Evolutionary conservation across 1,140 invertebrate genomes (phyloP).

Genomic region (Episyrphus balteatus): DNA sequence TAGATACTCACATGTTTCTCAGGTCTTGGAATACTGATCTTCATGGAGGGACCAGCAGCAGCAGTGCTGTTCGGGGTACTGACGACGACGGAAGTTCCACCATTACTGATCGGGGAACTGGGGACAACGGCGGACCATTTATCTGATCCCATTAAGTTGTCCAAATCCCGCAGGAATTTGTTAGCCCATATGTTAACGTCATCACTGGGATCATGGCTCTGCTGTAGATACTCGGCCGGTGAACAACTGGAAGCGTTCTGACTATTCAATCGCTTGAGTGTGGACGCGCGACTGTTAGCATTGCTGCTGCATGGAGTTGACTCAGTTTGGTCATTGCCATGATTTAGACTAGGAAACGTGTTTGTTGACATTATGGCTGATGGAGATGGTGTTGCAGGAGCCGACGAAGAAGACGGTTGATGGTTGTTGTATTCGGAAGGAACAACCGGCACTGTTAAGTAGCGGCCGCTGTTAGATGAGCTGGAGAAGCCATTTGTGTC

Average conservation of each 20-base stretch:
- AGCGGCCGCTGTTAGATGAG: constrained; percentile 5
- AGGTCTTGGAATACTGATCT: constrained; percentile 24
- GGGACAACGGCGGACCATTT: constrained; percentile 20
- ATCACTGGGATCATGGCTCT: constrained; percentile 8
- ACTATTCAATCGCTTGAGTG: constrained; percentile 4
- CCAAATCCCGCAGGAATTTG: constrained; percentile 35
- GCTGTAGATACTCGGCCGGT: too few species aligned
- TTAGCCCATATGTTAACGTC: constrained; percentile 35
- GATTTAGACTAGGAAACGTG: too few species aligned
- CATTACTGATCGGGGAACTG: constrained; percentile 26
- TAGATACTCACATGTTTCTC: constrained; percentile 35
- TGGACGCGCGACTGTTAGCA: not conserved
- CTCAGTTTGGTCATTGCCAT: too few species aligned
- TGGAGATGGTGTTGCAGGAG: too few species aligned
- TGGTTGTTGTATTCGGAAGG: too few species aligned
- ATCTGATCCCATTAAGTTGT: constrained; percentile 28
- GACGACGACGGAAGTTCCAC: constrained; percentile 13
- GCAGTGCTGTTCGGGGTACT: constrained; percentile 1
- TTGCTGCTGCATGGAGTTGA: too few species aligned
- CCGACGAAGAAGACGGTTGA: too few species aligned
- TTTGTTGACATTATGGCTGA: too few species aligned
- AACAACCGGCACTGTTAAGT: not conserved
- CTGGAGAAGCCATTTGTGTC: too few species aligned
- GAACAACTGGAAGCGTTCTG: not conserved
- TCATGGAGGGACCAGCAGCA: not conserved